phyloP scores from a whole-genome alignment of 2,113 vertebrate species.

The Xenus cinereus region DNA sequence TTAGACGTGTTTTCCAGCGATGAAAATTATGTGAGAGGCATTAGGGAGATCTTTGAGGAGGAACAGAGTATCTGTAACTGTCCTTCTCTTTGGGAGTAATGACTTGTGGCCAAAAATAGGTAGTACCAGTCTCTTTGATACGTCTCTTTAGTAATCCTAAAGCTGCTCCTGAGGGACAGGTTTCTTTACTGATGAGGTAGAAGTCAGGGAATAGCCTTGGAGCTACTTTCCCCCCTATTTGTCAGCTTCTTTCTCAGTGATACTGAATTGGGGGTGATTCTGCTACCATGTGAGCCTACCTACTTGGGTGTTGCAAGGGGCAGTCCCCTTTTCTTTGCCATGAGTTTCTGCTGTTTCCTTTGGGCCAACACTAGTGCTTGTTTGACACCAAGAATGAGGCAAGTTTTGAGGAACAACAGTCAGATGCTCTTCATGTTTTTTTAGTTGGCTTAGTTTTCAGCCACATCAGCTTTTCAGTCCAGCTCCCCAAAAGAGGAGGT shows the following conservation, averaged over 20 bases:
- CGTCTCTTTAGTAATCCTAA: background rate
- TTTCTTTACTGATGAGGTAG: background rate
- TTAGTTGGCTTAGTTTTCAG: background rate
- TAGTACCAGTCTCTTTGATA: background rate
- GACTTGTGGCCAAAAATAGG: background rate
- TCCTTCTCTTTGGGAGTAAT: background rate
- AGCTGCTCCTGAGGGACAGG: background rate
- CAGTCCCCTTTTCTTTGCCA: background rate
- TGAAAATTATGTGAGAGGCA: background rate
- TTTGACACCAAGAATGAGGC: background rate
- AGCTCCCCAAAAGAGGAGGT: background rate
- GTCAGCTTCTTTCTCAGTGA: background rate
- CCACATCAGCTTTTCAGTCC: background rate
- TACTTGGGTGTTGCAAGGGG: background rate
- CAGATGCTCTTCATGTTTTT: background rate
- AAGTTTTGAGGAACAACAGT: background rate
- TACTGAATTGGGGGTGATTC: background rate
- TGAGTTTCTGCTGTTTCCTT: background rate
- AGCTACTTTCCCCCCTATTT: background rate
- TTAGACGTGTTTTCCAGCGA: background rate
- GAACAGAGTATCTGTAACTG: background rate
- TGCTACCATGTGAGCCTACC: background rate
- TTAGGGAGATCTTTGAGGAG: background rate
- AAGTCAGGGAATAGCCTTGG: background rate
- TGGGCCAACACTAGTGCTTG: background rate